Evolutionary conservation across 92 coral and sea anemone genomes (phyloP).

Genomic region (Actinernus sp.): DNA sequence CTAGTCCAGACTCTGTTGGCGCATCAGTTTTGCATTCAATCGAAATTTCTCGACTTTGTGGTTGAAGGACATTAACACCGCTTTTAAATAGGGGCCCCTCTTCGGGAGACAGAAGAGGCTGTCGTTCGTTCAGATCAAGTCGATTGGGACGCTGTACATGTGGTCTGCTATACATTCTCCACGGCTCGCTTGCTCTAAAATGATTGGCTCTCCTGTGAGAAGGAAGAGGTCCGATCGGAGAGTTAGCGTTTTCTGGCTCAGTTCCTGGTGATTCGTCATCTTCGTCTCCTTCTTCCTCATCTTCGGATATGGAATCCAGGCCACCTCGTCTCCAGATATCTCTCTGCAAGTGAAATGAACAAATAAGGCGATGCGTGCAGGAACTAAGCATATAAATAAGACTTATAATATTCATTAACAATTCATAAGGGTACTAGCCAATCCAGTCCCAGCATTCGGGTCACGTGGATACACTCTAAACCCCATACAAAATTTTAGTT

Average conservation of each 20-base stretch:
- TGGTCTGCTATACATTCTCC: slow-evolving; percentile 31
- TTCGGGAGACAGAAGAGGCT: slow-evolving; percentile 28
- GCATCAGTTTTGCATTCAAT: background rate
- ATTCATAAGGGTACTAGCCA: no score
- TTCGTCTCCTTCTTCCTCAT: slow-evolving; percentile 77
- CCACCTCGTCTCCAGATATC: slow-evolving; percentile 90
- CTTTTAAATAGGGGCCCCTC: slow-evolving; percentile 14
- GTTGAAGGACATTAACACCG: slow-evolving; percentile 5
- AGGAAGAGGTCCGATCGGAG: slow-evolving; percentile 19
- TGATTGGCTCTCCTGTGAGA: slow-evolving; percentile 38
- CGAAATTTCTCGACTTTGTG: slow-evolving; percentile 13
- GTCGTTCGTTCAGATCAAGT: slow-evolving; percentile 9
- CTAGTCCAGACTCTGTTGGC: background rate
- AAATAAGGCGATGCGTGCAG: no score
- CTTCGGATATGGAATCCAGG: slow-evolving; percentile 88
- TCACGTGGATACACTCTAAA: no score
- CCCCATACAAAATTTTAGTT: no score
- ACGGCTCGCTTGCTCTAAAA: slow-evolving; percentile 32
- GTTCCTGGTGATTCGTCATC: slow-evolving; percentile 56
- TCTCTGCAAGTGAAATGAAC: no score
- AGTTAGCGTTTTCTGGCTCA: slow-evolving; percentile 2
- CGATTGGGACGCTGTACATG: slow-evolving; percentile 9
- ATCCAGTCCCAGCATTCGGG: no score
- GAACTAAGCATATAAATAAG: no score
- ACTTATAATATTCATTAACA: no score